Conservation (phyloP, 2,797 vertebrate species). For the Karalla daura region DNA sequence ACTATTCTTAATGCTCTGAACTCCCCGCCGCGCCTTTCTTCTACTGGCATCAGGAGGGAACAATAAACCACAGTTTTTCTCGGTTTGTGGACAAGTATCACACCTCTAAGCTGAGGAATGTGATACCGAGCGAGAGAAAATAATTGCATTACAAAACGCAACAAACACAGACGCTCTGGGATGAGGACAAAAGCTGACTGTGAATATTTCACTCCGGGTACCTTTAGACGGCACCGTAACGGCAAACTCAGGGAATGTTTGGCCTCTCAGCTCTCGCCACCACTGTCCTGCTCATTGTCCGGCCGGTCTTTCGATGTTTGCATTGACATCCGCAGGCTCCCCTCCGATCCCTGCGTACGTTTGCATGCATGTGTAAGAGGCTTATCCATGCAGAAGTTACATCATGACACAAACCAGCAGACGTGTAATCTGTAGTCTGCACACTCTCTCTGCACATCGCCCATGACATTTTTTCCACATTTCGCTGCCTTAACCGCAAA, state of each 20-base stretch:
- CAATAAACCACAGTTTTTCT: too few relatives aligned
- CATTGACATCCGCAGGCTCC: background rate
- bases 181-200: background rate
- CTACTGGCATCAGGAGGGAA: too few relatives aligned
- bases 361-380: constrained; percentile 50
- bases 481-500: constrained; percentile 5
- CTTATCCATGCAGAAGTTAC: constrained; percentile 52
- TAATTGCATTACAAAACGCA: background rate
- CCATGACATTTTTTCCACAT: background rate
- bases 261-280: background rate
- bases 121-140: background rate
- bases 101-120: background rate
- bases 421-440: constrained; percentile 43
- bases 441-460: background rate
- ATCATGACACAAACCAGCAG: constrained; percentile 48
- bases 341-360: constrained; percentile 15
- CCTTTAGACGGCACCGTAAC: too few relatives aligned
- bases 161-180: background rate
- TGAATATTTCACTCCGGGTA: background rate
- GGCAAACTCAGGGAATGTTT: background rate
- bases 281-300: background rate
- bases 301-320: constrained; percentile 9
- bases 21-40: too few relatives aligned
- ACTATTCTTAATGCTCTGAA: background rate
- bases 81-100: too few relatives aligned